Conservation (phyloP, 1,140 invertebrate species). For the Euschistus heros region DNA sequence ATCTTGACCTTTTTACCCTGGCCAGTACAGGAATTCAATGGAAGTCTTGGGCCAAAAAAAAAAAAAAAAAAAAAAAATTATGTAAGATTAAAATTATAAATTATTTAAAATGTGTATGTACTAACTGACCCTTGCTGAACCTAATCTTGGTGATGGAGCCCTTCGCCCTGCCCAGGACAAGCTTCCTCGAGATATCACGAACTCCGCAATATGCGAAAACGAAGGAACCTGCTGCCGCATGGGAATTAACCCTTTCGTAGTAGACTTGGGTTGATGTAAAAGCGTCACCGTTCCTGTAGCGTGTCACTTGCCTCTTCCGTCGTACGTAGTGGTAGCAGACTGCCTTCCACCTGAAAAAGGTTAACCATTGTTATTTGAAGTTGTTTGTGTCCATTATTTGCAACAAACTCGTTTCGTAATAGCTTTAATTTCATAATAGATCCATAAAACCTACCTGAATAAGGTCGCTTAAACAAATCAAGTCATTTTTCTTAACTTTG, state of each 20-base stretch:
- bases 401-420: too few species aligned
- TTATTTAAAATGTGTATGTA: too few species aligned
- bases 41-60: too few species aligned
- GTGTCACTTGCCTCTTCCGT: constrained; percentile 59
- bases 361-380: background rate
- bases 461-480: too few species aligned
- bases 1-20: too few species aligned
- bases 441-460: too few species aligned
- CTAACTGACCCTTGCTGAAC: constrained; percentile 51
- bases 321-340: constrained; percentile 78
- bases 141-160: constrained; percentile 64
- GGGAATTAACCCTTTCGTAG: constrained; percentile 74
- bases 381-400: too few species aligned
- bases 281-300: constrained; percentile 71
- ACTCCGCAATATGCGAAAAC: constrained; percentile 68
- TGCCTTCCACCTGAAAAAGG: constrained; percentile 55
- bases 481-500: too few species aligned
- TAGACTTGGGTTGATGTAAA: constrained; percentile 74
- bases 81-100: too few species aligned
- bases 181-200: constrained; percentile 64
- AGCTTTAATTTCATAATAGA: too few species aligned
- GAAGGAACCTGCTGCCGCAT: constrained; percentile 65
- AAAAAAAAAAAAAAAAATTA: too few species aligned
- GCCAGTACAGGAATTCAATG: too few species aligned
- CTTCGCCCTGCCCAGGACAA: constrained; percentile 51